Base-by-base conservation (phyloP, 2,113 vertebrate species). In the Dicentrarchus labrax region DNA sequence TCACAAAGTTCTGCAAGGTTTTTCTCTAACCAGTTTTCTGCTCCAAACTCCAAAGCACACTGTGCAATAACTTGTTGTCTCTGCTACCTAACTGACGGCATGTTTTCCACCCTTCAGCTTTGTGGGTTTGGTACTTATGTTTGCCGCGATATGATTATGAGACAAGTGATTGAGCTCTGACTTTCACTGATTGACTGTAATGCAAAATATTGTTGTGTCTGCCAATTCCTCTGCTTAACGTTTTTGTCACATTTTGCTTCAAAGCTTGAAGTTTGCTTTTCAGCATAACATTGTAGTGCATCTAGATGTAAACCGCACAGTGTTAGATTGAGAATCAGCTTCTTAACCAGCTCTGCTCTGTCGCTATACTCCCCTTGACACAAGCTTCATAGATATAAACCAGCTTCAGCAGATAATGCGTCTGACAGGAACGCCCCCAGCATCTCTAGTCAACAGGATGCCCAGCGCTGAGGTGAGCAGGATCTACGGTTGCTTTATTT, bases 381-480 rank as follows among this genome's bases (percentile, higher is more conserved):
- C 77, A 95, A 97, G 96, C 96, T 94, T 94, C 93, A 94, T 97
- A 99, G 98, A 99, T 97, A 99, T 99, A 98, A 99, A 99, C 97
- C 98, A 99, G 95, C 98, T 99, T 96, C 98, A 99, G 95, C 98
- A 99, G 97, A 99, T 99, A 96, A 98, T 99, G 97, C 97, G 98
- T 92, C 97, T 99, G 96, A 99, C 98, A 92, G 98, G 98, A 96
- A 99, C 98, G 54, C 98, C 98, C 94, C 98, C 98, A 93, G 96
- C 97, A 76, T 96, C 97, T 94, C 97, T 99, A 96, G 98, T 99
- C 97, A 99, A 96, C 97, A 98, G 98, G 97, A 99, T 99, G 98
- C 98, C 97, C 95, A 99, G 98, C 95, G 97, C 97, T 13, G 98
- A 99, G 98, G 98, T 99, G 98, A 99, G 98, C 92, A 88, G 92